Evolutionary conservation across 92 coral and sea anemone species (phyloP).

Genomic region (Paragorgia papillata): DNA sequence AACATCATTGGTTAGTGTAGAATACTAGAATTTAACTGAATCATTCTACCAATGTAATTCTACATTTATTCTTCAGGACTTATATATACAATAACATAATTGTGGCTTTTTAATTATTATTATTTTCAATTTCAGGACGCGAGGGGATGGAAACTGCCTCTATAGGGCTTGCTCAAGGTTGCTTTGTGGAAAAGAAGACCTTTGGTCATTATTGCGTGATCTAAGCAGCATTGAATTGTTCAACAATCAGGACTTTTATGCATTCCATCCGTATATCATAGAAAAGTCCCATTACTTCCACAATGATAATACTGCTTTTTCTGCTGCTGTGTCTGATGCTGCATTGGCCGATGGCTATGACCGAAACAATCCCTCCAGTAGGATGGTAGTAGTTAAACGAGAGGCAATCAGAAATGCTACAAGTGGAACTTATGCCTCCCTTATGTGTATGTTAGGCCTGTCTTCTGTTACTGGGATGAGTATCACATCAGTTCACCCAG

Average conservation of each 20-base stretch:
- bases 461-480: too few species aligned
- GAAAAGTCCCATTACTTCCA: neutral
- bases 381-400: neutral
- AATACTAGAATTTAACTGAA: too few species aligned
- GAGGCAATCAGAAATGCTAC: conserved; percentile 6
- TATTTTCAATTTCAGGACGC: too few species aligned
- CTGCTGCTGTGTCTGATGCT: conserved; percentile 9
- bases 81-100: neutral
- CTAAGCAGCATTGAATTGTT: neutral
- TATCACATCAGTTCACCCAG: neutral
- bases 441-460: too few species aligned
- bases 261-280: conserved; percentile 2
- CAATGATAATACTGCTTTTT: neutral
- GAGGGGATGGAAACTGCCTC: conserved; percentile 20
- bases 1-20: too few species aligned
- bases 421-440: too few species aligned
- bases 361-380: neutral
- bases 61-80: neutral
- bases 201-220: neutral
- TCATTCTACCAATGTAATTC: neutral
- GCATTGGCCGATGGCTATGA: conserved; percentile 23
- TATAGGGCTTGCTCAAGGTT: conserved; percentile 10
- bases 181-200: conserved; percentile 20
- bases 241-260: neutral
- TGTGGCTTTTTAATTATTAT: too few species aligned